These are phyloP conservation scores for Cyaniris semiargus DNA, from an alignment of 2,888 invertebrate species.

Conservation along the genomic window DNA sequence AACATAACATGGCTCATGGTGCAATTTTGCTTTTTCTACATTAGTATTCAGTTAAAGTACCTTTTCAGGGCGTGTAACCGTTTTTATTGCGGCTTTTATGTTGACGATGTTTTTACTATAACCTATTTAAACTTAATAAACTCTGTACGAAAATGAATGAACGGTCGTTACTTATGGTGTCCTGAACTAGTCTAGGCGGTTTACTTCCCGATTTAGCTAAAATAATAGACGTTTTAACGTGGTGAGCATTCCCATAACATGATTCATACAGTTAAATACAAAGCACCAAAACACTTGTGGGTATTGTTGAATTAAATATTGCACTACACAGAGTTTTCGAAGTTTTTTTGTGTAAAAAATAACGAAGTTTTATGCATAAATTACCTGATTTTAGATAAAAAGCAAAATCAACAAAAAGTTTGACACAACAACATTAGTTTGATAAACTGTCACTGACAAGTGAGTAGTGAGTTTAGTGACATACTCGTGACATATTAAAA, in stretches of 20 bases:
- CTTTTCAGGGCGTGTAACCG: conserved; percentile 7
- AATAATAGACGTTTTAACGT: conserved; percentile 61
- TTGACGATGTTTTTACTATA: conserved; percentile 42
- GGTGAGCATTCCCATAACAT: conserved; percentile 70
- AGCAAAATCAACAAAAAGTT: conserved; percentile 74
- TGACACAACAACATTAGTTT: conserved; percentile 63
- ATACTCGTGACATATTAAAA: not conserved
- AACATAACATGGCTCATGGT: not conserved
- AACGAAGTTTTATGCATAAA: conserved; percentile 49
- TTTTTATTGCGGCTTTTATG: not conserved
- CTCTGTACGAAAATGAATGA: conserved; percentile 30
- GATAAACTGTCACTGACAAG: conserved; percentile 57
- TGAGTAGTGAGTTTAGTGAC: not conserved
- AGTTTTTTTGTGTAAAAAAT: conserved; percentile 62
- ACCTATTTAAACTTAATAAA: conserved; percentile 39
- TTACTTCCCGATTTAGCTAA: conserved; percentile 59
- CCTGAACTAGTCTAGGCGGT: conserved; percentile 43
- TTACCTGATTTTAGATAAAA: conserved; percentile 55
- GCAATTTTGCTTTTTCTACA: not conserved
- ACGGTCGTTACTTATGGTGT: conserved; percentile 33
- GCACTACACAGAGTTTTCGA: conserved; percentile 41
- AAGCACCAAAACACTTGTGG: conserved; percentile 44
- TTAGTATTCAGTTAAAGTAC: not conserved
- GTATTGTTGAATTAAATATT: conserved; percentile 45
- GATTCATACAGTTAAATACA: conserved; percentile 64